Evolutionary conservation across 2,113 vertebrate genomes (phyloP), one percentile per base, ranked within the genome.

Genomic region (Etheostoma spectabile): DNA sequence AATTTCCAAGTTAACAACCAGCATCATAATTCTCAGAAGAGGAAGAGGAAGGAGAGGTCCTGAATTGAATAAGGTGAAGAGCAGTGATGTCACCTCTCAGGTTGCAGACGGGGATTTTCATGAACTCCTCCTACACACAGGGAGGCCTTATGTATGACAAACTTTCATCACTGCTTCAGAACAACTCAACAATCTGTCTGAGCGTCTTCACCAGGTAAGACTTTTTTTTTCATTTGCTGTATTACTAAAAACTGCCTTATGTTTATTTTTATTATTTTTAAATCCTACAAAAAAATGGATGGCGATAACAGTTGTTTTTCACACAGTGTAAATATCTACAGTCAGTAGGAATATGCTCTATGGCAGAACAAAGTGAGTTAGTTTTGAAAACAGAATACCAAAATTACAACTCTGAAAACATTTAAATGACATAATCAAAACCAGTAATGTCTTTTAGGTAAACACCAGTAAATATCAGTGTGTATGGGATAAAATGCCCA

Each of bases 191-290:
- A 51, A 75, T 51, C 49, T 35, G 51, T 70, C 38, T 22, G 52
- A 86, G 59, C 45, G 24, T 74, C 88, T 78, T 70, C 56, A 80
- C 0, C 86, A 92, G 94, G 95, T 96, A 91, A 82, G 86, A 82
- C 52, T 63, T 64, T 1, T 49, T 73, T 73, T 45, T 8, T 8
- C 1, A 57, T 18, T 55, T 72, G 1, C 27, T 62, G 65, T n/a
- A 61, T 60, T 59, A 33, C 18, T 69, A 8, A 3, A 76, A 4
- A 3, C 12, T 76, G 38, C 38, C 11, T 42, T 42, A 42, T 42
- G 3, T 42, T 42, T 38, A 10, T n/a, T n/a, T 38, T 48, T 73
- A 3, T 60, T 3, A 48, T 1, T 73, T 35, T 27, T 38, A 68
- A 63, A 68, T 48, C 35, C 8, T n/a, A 18, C 10, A 22, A 38